Base-by-base conservation (phyloP, 23 tunicate species). In the Pegea sp. region DNA sequence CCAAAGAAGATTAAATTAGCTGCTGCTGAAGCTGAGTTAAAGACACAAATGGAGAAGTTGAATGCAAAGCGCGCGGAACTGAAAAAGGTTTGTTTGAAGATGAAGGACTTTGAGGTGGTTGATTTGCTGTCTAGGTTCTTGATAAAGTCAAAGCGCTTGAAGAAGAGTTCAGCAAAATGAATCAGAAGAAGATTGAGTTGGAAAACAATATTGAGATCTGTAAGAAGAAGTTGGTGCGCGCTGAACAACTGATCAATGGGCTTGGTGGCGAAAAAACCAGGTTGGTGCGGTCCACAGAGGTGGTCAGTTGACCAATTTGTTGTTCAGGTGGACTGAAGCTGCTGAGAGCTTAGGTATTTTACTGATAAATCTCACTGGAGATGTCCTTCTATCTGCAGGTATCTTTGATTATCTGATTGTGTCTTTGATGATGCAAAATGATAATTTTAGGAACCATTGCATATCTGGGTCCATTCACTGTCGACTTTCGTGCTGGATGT, bases 401-500 rank as follows among this genome's bases (percentile, higher is more conserved):
- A 63, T 18, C 28, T 67, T 42, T n/a, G n/a, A n/a, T n/a, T n/a
- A n/a, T n/a, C n/a, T 16, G 11, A 16, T 8, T 38, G 46, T 8
- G 16, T 11, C 16, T 38, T 38, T 16, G 46, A 8, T 38, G 46
- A 38, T 38, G 11, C 11, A 38, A 5, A 7, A 24, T 5, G 8
- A 49, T 44, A 25, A 52, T 50, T 48, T 24, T 38, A 81, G 96
- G 84, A 26, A 69, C 86, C 33, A 77, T 70, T 0, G 97, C 97
- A 11, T 87, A 87, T 54, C 68, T 87, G 61, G 97, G 97, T 3
- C 97, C 97, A 0, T 87, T 87, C 61, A 87, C 97, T 3, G 86
- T 76, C 26, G 97, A 87, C 43, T 87, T 87, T 65, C 87, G 97
- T 8, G 42, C 54, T 42, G 63, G 65, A 18, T 76, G 88, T 33